Base-by-base conservation (phyloP, 2,797 vertebrate genomes). In the Helostoma temminkii region DNA sequence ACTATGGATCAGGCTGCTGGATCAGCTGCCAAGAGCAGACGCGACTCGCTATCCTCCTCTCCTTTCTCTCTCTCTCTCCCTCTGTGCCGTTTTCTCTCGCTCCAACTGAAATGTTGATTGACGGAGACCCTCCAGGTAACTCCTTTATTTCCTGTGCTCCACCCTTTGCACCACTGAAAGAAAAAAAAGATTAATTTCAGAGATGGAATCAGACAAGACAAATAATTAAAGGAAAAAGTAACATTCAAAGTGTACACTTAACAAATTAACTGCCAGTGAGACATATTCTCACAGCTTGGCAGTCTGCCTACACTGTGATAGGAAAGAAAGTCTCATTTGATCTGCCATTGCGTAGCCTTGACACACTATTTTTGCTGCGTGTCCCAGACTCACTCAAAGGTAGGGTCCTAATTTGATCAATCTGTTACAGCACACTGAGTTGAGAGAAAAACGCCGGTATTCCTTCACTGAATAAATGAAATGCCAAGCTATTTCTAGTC, bases 21-120 rank as follows among this genome's bases (percentile, higher is more conserved):
- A 91, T 89, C 91, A 92, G 93, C 91, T 92, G 92, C 90, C 91
- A 83, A 81, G 86, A 92, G 91, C 90, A 94, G 90, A 91, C 66
- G 76, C 77, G 71, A 91, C 86, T 75, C 71, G 78, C 73, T 66
- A 86, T 88, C 86, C 74, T 80, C 60, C 67, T 85, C 80, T 82
- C 81, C 77, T 74, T 80, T 67, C 75, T 75, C 87, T 81, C 80
- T 76, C 85, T 66, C 80, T 76, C 85, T 81, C 83, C 61, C 74
- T 81, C 58, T 36, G 84, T 76, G 78, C 66, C 81, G 72, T 75
- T 72, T 74, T 71, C 78, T 88, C 79, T 88, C 57, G 19, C 91
- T 89, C 89, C 89, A 73, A 88, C 86, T 87, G 82, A 93, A 93
- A 93, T 80, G 89, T 87, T 84, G 89, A 90, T 80, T 83, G 88